Conservation (phyloP, 2,113 vertebrate species). For the Clarias gariepinus region DNA sequence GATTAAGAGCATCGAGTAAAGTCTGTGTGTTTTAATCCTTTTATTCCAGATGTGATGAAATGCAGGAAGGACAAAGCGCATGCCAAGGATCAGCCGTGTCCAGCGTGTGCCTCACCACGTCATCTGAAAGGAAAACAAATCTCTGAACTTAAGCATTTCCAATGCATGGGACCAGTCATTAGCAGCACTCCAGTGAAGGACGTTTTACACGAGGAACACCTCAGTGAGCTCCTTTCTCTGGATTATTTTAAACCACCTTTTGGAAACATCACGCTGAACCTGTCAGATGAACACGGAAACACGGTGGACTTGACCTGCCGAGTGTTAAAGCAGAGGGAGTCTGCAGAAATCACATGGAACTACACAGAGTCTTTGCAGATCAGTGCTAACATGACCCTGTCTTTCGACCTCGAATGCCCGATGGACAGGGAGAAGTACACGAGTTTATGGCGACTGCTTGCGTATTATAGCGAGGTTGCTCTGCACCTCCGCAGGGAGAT, state of each 20-base stretch:
- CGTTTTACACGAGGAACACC: slow-evolving; percentile 56
- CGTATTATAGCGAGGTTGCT: slow-evolving; percentile 91
- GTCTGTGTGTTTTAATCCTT: not conserved
- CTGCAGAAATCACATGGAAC: slow-evolving; percentile 66
- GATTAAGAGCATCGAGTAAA: not conserved
- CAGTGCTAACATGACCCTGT: slow-evolving; percentile 72
- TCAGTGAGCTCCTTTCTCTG: slow-evolving; percentile 58
- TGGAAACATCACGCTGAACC: slow-evolving; percentile 77
- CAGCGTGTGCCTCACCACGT: slow-evolving; percentile 76
- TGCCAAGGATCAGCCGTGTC: slow-evolving; percentile 79
- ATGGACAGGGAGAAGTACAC: slow-evolving; percentile 81
- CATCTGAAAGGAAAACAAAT: slow-evolving; percentile 73
- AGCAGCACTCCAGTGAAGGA: slow-evolving; percentile 65
- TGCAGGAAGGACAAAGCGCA: slow-evolving; percentile 84
- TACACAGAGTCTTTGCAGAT: slow-evolving; percentile 71
- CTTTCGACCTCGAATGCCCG: slow-evolving; percentile 79
- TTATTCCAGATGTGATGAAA: slow-evolving; percentile 82
- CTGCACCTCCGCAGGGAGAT: slow-evolving; percentile 79
- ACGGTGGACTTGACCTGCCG: slow-evolving; percentile 75
- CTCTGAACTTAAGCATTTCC: slow-evolving; percentile 70
- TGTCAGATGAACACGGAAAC: slow-evolving; percentile 88
- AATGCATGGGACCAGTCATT: slow-evolving; percentile 78
- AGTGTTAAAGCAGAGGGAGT: slow-evolving; percentile 61
- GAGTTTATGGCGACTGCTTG: slow-evolving; percentile 88
- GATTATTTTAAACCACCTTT: slow-evolving; percentile 67